Conservation (phyloP, 2,113 vertebrate species). For the Eclectus roratus region DNA sequence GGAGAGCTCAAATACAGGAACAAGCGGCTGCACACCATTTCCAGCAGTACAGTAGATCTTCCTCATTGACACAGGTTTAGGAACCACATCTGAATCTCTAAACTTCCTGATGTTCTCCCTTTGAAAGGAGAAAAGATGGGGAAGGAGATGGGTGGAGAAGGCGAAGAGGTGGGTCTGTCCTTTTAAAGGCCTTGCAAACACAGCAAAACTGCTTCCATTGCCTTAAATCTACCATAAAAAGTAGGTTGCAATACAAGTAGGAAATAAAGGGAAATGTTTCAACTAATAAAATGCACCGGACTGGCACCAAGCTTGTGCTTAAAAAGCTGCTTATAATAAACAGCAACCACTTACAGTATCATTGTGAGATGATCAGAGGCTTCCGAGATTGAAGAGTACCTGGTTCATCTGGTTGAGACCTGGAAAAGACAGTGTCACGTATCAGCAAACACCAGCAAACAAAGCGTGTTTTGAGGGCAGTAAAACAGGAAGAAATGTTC, state of each 20-base stretch:
- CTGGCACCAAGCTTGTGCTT: not conserved
- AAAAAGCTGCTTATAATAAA: not conserved
- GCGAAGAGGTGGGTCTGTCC: not conserved
- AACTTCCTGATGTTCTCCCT: slow-evolving; percentile 16
- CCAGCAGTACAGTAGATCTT: not conserved
- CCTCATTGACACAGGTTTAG: not conserved
- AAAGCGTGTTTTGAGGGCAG: not conserved
- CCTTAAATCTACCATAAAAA: not conserved
- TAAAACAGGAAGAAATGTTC: not conserved
- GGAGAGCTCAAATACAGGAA: slow-evolving; percentile 57
- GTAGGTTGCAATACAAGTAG: not conserved
- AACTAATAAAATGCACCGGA: not conserved
- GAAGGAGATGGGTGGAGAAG: not conserved
- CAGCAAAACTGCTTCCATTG: not conserved
- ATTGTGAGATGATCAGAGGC: not conserved
- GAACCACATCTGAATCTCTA: slow-evolving; percentile 17
- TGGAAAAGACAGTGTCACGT: not conserved
- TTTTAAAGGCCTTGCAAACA: not conserved
- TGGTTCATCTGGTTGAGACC: not conserved
- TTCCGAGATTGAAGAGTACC: not conserved
- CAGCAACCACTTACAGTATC: not conserved
- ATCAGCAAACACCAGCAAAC: not conserved
- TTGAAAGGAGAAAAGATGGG: slow-evolving; percentile 5
- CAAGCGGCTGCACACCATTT: slow-evolving; percentile 21
- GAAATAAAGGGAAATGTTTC: not conserved